Evolutionary conservation across 2,888 invertebrate genomes (phyloP).

Genomic region (Thalpophila matura): DNA sequence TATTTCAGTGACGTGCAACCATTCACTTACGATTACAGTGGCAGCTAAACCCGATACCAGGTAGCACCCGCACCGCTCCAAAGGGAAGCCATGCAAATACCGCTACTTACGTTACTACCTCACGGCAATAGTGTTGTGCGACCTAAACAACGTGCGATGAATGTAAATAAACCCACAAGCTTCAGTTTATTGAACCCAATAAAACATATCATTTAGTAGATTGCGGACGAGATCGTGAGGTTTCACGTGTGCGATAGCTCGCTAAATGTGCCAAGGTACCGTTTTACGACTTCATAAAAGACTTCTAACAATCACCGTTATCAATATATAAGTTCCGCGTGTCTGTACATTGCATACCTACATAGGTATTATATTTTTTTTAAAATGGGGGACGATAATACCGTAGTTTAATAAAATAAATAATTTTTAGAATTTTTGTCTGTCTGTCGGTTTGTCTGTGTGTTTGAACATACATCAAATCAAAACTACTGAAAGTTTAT

Average conservation of each 20-base stretch:
- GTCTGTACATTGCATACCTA: too few species aligned
- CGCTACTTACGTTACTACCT: constrained; percentile 31
- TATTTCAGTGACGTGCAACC: constrained; percentile 3
- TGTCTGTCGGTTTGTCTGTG: too few species aligned
- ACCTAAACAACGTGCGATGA: constrained; percentile 25
- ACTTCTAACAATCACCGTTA: constrained; percentile 3
- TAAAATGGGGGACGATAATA: too few species aligned
- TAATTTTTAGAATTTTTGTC: too few species aligned
- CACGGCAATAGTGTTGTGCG: constrained; percentile 6
- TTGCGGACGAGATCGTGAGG: constrained; percentile 23
- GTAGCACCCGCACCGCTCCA: constrained; percentile 12
- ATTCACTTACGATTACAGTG: constrained; percentile 15
- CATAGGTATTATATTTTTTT: too few species aligned
- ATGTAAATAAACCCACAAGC: constrained; percentile 37
- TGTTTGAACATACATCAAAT: too few species aligned
- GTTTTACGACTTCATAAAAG: too few species aligned
- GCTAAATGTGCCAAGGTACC: constrained; percentile 25
- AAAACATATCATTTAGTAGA: constrained; percentile 46
- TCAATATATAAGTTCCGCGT: background rate
- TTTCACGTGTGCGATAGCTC: constrained; percentile 44
- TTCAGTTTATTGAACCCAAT: constrained; percentile 55
- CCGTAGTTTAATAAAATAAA: too few species aligned
- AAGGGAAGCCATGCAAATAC: constrained; percentile 55
- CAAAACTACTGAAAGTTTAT: too few species aligned
- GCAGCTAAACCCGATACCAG: constrained; percentile 49